Percentiles rank a stretch among this genome's conserved stretches.
Conservation (phyloP, 2,113 vertebrate species). For the Mustela nigripes region DNA sequence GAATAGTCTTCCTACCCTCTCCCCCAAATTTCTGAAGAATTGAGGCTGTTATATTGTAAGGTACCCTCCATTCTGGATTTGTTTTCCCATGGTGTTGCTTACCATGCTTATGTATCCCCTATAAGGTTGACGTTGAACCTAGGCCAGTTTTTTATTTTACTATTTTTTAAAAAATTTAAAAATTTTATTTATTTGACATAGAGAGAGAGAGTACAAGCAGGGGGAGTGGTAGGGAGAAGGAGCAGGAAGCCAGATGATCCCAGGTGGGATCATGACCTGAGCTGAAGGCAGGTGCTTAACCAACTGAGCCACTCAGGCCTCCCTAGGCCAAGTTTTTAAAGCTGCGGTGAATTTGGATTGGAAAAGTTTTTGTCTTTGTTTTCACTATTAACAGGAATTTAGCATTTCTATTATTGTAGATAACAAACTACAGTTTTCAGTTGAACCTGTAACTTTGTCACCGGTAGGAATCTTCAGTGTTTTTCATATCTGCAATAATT, state of each 20-base stretch:
- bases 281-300: too few relatives aligned
- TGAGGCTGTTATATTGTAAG: neutral
- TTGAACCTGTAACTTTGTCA: constrained; percentile 10
- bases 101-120: neutral
- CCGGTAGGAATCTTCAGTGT: neutral
- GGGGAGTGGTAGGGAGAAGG: too few relatives aligned
- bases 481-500: constrained; percentile 19
- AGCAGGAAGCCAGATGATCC: too few relatives aligned
- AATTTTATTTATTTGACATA: neutral
- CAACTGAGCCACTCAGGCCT: too few relatives aligned
- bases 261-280: too few relatives aligned
- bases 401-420: constrained; percentile 31
- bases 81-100: neutral
- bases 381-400: neutral
- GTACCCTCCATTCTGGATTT: neutral
- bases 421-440: neutral
- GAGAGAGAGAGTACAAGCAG: too few relatives aligned
- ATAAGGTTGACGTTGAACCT: neutral
- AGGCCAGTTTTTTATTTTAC: neutral
- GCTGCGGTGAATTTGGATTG: neutral
- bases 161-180: neutral
- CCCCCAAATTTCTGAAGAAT: neutral
- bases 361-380: constrained; percentile 35
- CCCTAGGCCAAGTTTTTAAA: neutral
- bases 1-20: neutral